Base-by-base conservation (phyloP, 2,113 vertebrate genomes). In the Ophiodon elongatus region DNA sequence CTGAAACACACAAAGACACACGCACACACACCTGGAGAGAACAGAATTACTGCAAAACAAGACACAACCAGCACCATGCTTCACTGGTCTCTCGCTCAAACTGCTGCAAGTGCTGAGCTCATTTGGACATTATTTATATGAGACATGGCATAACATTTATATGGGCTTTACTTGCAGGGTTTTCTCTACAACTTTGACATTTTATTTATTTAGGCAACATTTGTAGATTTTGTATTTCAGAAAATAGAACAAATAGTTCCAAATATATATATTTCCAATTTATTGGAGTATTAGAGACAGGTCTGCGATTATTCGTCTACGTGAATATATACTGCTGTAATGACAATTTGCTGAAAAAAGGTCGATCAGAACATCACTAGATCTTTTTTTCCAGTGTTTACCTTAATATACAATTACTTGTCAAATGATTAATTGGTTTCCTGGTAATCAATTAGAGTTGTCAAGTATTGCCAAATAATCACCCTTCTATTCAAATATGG, bases 1-100 rank as follows among this genome's bases (percentile, higher is more conserved):
- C 68, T 64, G 67, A 84, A 77, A 75, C 31, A 68, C 60, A 67
- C 65, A 67, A 41, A 43, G 25, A 70, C 35, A 80, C 47, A 60
- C 19, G 79, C 2, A 21, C 14, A 59, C 47, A 50, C 73, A 41
- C 75, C 64, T 81, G 39, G 25, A 64, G 23, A 67, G 23, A 78
- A 3, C 69, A 73, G 14, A 70, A 64, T 63, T 27, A 27, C 31
- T 25, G 14, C 63, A 75, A 73, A 50, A 73, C 69, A 84, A 67
- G 33, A 29, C 29, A 35, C 29, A 82, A 71, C 60, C 62, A 69
- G 54, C 37, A 65, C 45, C 41, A 57, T 57, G 69, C 62, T 69
- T 82, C 54, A 77, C 27, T 81, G 76, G 13, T 79, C 45, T 85
- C 47, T 23, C 15, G n/a, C 11, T 72, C 45, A 50, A 63, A n/a